Evolutionary conservation across 2,888 invertebrate genomes (phyloP), one percentile per base, ranked within the genome.

Genomic region (Pyrochroa serraticornis): DNA sequence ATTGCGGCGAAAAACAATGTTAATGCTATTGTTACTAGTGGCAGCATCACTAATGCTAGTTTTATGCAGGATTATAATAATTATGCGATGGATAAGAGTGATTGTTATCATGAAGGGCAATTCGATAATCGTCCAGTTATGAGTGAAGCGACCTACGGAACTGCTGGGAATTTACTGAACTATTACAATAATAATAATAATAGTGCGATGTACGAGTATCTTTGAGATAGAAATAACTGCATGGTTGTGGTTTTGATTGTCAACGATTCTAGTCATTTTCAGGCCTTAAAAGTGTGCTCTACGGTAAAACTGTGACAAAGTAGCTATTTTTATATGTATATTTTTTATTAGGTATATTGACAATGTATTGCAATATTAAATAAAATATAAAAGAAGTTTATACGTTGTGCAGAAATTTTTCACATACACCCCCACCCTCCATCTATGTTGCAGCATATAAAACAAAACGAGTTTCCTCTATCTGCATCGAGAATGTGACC

Each of bases 1-100:
- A 88, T 89, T 35, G 87, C 88, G 1, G 84, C 87, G 2, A 86
- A 85, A 8, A 84, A 82, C 59, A 64, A 64, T 35, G 58, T 72
- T 3, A 76, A 74, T 49, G 79, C 79, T 1, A 71, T 78, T n/a
- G 80, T 80, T 1, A 79, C 80, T 0, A 78, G 77, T 63, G 80
- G 80, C 1, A 80, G 74, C 58, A 80, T 80, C 49, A 76, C 75
- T 8, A 79, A 78, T 50, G 80, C 80, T 0, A 79, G 79, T 67
- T 80, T 80, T 47, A 80, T 80, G 80, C 77, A 78, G 59, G 78
- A 77, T 67, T 78, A 74, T 39, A 68, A 73, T 55, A 62, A 48
- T 22, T 7, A n/a, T n/a, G 13, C 9, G n/a, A 22, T 7, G 8
- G 42, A 43, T 34, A 47, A 41, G 9, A 46, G 43, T 39, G 42